Base-by-base conservation (phyloP, 2,888 invertebrate species). In the Parnassius glacialis region DNA sequence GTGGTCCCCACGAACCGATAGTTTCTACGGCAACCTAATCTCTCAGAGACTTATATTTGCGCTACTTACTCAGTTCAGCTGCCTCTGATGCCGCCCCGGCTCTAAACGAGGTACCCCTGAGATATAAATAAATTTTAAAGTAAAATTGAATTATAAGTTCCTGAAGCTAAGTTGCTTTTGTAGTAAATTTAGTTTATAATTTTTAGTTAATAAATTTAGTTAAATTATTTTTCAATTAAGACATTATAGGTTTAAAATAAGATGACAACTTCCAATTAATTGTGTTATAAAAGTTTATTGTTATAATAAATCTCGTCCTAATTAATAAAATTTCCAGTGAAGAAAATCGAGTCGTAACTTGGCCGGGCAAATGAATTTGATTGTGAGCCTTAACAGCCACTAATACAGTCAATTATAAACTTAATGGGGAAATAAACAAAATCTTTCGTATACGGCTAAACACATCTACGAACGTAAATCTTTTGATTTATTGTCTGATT, bases 361-460 rank as follows among this genome's bases (percentile, higher is more conserved):
- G 43, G 59, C 25, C 43, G 10, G 45, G 57, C 59, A 52, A 34
- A 57, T 59, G 20, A 59, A 59, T 56, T 63, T 63, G 56, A 63
- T 63, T 52, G 52, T 16, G n/a, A 13, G 56, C 45, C 52, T 48
- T 59, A 56, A 63, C 56, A 16, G 47, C 20, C 58, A 43, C 13
- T 52, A 41, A 58, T 25, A 42, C 57, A 48, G 42, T 51, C 48
- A 59, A 59, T 59, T 20, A 62, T 52, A 64, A 62, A 62, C 48
- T 57, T 57, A 59, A 63, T 56, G 43, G 52, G 52, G 52, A 9
- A 41, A 50, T 62, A 62, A 62, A 57, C 52, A 62, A 62, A 57
- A 57, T 57, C 20, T 47, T 34, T 41, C 16, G 25, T 45, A 7
- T 41, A 57, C 42, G 11, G 20, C n/a, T 34, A 57, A 61, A 61